Conservation (phyloP, 53 echinoderm and acorn worm genomes). For the Hippasteria phrygiana region DNA sequence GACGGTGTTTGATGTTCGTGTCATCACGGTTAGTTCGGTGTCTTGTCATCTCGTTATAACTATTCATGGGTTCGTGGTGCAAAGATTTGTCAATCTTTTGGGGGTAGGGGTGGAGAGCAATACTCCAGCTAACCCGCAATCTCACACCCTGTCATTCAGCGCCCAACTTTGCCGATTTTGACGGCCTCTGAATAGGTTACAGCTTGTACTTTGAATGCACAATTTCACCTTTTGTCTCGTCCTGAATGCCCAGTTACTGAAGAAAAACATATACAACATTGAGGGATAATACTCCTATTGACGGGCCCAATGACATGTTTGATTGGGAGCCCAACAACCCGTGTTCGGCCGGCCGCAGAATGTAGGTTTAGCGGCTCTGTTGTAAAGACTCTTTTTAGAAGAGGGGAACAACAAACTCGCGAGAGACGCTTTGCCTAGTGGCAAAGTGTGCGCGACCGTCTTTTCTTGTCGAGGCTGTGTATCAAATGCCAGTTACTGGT, state of each 20-base stretch:
- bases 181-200: conserved; percentile 49
- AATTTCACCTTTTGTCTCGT: conserved; percentile 61
- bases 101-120: background rate
- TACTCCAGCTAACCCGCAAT: background rate
- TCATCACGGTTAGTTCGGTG: conserved; percentile 31
- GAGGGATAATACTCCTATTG: conserved; percentile 63
- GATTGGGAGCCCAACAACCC: conserved; percentile 57
- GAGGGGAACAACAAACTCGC: conserved; percentile 32
- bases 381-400: conserved; percentile 25
- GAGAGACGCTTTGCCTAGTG: conserved; percentile 49
- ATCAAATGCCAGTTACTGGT: conserved; percentile 56
- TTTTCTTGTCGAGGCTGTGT: conserved; percentile 53
- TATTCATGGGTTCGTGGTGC: conserved; percentile 9
- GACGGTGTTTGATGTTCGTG: conserved; percentile 28
- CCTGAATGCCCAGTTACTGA: conserved; percentile 37
- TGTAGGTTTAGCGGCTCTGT: conserved; percentile 61
- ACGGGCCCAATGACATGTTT: conserved; percentile 60
- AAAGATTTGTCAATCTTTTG: background rate
- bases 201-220: conserved; percentile 61
- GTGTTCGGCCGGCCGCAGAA: conserved; percentile 61
- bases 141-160: conserved; percentile 52
- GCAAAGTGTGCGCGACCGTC: conserved; percentile 48
- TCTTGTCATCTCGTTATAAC: conserved; percentile 48
- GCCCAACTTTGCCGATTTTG: conserved; percentile 50
- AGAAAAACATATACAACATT: conserved; percentile 68